A percentile compares a stretch with the other conserved stretches of the same genome.
Evolutionary conservation across 2,113 vertebrate species (phyloP).

Genomic region (Puntigrus tetrazona): DNA sequence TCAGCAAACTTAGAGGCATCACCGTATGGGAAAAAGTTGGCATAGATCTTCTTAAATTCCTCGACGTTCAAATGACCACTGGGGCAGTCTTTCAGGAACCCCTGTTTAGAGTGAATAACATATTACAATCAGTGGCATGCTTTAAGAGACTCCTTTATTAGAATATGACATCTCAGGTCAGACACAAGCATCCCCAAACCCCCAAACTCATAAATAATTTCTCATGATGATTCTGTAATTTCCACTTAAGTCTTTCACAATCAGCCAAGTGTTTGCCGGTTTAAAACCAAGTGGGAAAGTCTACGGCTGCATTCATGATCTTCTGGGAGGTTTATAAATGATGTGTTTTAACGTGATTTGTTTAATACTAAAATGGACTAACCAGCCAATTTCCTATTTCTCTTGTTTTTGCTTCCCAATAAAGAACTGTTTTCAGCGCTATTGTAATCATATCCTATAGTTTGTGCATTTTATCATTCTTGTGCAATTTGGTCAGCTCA

Average conservation of each 20-base stretch:
- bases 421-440: background rate
- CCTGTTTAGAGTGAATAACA: slow-evolving; percentile 65
- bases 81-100: slow-evolving; percentile 98
- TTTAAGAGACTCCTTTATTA: background rate
- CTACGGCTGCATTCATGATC: background rate
- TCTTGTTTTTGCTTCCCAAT: background rate
- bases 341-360: background rate
- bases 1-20: slow-evolving; percentile 98
- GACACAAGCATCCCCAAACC: background rate
- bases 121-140: background rate
- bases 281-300: background rate
- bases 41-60: slow-evolving; percentile 99
- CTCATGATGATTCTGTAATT: background rate
- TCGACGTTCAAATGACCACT: slow-evolving; percentile 95
- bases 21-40: slow-evolving; percentile 98
- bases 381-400: background rate
- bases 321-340: background rate
- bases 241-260: background rate
- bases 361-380: background rate
- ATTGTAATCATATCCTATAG: background rate
- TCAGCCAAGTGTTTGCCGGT: background rate
- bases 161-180: slow-evolving; percentile 1
- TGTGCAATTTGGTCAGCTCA: background rate
- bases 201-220: background rate
- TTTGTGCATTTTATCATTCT: background rate